Evolutionary conservation across 2,113 vertebrate genomes (phyloP), one percentile per base, ranked within the genome.

Genomic region (Poecilia latipinna): DNA sequence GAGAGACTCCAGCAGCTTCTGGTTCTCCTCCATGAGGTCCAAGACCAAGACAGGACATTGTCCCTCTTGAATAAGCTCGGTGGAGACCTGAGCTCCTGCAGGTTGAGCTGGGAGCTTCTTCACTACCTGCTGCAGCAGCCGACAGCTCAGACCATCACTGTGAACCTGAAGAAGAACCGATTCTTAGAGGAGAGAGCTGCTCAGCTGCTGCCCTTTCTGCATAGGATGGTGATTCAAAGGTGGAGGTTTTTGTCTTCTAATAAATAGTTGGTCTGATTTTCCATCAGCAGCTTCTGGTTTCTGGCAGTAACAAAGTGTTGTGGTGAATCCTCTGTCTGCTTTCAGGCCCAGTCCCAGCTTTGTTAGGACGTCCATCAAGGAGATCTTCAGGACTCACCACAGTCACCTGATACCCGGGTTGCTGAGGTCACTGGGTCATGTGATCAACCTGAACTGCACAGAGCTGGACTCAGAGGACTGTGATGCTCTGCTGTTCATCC

Each of bases 41-140:
- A 83, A 74, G 74, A 83, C 28, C 0, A 72, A 24, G 26, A 65
- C 67, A 39, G 72, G 51, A 77, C 48, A 10, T 3, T 17, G 37
- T 74, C 67, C 63, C 77, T 62, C 31, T 68, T 83, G 0, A 72
- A n/a, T 51, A 77, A 80, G 32, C 6, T 71, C 7, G 70, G 63
- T 71, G 77, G 80, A 83, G 77, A 83, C 60, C 74, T 86, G 80
- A 77, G 4, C 67, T 68, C 63, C 70, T 71, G 5, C 80, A 29
- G 31, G 28, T 63, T 86, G 77, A 74, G 0, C 84, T 79, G 76
- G 84, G 80, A 86, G 69, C 48, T 79, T 8, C 80, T 86, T 70
- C 63, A 64, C 42, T 61, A 31, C 60, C 61, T 86, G 65, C 79
- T 86, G 65, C 73, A 73, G 33, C 11, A 72, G 51, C 0, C 37